These are phyloP conservation scores for Myrmecophaga tridactyla DNA, from an alignment of 2,113 vertebrate species.

Conservation along the genomic window DNA sequence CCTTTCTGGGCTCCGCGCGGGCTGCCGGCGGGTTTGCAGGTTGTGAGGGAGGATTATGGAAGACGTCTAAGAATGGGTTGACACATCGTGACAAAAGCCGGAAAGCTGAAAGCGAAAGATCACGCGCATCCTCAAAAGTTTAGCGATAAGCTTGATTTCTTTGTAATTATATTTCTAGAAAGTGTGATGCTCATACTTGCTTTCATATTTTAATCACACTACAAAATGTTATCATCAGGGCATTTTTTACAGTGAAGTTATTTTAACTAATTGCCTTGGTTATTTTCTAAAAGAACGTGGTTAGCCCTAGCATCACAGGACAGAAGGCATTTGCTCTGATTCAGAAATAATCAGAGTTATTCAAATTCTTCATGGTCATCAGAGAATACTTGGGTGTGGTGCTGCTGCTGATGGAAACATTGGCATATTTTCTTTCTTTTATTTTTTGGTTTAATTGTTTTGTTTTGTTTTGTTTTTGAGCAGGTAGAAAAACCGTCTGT, in stretches of 20 bases:
- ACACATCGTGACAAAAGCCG: background rate
- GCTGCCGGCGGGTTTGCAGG: background rate
- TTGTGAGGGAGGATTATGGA: background rate
- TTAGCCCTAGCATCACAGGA: background rate
- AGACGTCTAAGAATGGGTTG: background rate
- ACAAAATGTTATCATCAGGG: background rate
- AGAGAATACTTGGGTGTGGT: background rate
- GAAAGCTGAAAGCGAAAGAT: background rate
- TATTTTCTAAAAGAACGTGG: background rate
- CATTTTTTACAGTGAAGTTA: background rate
- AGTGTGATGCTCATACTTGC: background rate
- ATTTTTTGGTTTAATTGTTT: background rate
- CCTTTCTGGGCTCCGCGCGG: background rate
- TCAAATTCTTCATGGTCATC: background rate
- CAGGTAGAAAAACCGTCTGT: background rate
- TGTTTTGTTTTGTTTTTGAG: background rate
- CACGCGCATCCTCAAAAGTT: background rate
- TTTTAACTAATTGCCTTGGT: background rate
- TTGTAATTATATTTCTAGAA: background rate
- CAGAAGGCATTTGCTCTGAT: background rate
- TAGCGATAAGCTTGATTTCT: background rate
- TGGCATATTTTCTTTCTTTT: background rate
- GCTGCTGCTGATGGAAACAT: background rate
- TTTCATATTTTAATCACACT: background rate
- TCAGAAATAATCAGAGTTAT: background rate